Evolutionary conservation across 2,113 vertebrate genomes (phyloP).

Genomic region (Shinisaurus crocodilurus): DNA sequence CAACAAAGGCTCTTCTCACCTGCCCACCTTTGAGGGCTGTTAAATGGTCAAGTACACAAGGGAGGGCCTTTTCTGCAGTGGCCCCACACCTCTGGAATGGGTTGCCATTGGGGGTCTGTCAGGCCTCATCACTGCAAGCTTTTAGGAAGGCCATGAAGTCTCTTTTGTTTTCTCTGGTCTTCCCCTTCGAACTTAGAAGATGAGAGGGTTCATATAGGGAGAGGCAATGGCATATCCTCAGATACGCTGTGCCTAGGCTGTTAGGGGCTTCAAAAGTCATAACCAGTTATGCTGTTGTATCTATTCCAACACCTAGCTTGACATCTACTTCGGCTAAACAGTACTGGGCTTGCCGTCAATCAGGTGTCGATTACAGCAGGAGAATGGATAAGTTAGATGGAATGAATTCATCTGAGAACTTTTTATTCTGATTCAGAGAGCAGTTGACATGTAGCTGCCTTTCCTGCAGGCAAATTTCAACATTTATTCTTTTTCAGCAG

Average conservation of each 20-base stretch:
- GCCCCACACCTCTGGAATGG: too few species aligned
- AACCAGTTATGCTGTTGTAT: constrained; percentile 9
- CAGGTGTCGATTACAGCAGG: constrained; percentile 49
- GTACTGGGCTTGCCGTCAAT: constrained; percentile 65
- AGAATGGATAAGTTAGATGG: constrained; percentile 59
- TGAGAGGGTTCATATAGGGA: not conserved
- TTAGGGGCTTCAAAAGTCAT: constrained; percentile 8
- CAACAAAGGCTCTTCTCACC: too few species aligned
- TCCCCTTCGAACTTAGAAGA: not conserved
- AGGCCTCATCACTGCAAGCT: too few species aligned
- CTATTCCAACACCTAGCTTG: constrained; percentile 47
- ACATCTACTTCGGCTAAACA: constrained; percentile 65
- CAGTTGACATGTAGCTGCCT: constrained; percentile 38
- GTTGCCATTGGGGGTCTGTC: too few species aligned
- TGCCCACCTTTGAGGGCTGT: too few species aligned
- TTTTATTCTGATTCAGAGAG: constrained; percentile 52
- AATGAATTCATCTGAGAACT: constrained; percentile 67
- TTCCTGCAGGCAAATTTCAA: constrained; percentile 59
- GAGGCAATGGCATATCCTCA: not conserved
- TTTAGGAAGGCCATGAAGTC: too few species aligned
- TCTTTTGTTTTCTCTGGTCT: too few species aligned
- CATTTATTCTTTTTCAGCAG: constrained; percentile 43
- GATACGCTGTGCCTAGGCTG: not conserved
- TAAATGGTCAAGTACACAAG: too few species aligned
- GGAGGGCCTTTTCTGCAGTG: too few species aligned